Base-by-base conservation (phyloP, 2,797 vertebrate species). In the Artibeus lituratus region DNA sequence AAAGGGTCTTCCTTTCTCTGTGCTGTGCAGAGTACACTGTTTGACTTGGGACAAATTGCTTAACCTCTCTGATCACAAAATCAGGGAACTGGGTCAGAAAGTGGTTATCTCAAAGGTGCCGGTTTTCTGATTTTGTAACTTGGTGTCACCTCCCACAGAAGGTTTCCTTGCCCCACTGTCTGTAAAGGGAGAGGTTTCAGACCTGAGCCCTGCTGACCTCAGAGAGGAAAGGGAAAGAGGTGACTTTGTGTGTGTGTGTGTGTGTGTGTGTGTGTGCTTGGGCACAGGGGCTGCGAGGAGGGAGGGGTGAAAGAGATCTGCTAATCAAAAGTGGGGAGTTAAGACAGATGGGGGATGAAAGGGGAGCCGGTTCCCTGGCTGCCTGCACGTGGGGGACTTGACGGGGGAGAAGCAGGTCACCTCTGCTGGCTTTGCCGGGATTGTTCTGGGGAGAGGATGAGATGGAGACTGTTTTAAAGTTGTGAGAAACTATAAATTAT, bases 401-500 rank as follows among this genome's bases (percentile, higher is more conserved):
- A 35, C 47, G 42, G 24, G 69, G 5, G 1, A 21, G 55, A 42
- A 53, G 16, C 16, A 4, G 35, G 26, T 32, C 39, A 76, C 39
- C 81, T n/a, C 57, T 21, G 62, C 9, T 32, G 51, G 87, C 73
- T 42, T n/a, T 21, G 49, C 42, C 32, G 37, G 47, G 24, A 7
- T 70, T 74, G 62, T 47, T 85, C 57, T 0, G 3, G 57, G 11
- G 86, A 82, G 72, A 90, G 72, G 80, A 70, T 72, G 5, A 87
- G 86, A 96, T n/a, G 80, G 95, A 94, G 82, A 97, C 80, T 89
- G 53, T 97, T 97, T 97, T 94, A n/a, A 94, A 96, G 84, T 86
- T 96, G 93, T 15, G 51, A 96, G 90, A 84, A 96, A 14, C 32
- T 55, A 78, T 98, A 96, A 98, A 98, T 98, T 98, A 98, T 98